Base-by-base conservation (phyloP, 2,113 vertebrate species). In the Orcinus orca region DNA sequence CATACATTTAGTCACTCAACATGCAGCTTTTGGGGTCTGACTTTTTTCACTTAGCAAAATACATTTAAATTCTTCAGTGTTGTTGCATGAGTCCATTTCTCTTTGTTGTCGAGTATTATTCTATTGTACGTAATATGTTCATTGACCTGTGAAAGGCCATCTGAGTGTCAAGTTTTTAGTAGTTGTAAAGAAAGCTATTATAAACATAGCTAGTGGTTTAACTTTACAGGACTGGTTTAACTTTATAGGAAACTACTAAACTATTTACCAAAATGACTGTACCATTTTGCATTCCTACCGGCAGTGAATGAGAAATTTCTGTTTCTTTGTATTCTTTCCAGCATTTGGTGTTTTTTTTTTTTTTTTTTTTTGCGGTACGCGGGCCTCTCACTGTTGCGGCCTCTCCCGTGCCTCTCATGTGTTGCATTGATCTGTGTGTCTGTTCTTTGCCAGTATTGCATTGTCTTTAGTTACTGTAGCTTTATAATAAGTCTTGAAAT, bases 11-110 rank as follows among this genome's bases (percentile, higher is more conserved):
- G 62, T 58, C 68, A 71, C 63, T 60, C 15, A 80, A 21, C 71
- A 81, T 44, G 36, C n/a, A 93, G 29, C 38, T n/a, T 77, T 89
- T 84, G 77, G 18, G 13, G 9, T 68, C 38, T 68, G 44, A 29
- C 23, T 41, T 77, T 93, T 84, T 96, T 76, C 85, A 83, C 36
- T 67, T 83, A 77, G 26, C 76, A 82, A 88, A 82, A 74, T 73
- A 47, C 8, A 33, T 58, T 89, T 44, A 73, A 67, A 74, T 60
- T 81, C 41, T 71, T 79, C 41, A 47, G 33, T 73, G 41, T 71
- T 29, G 38, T 73, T 53, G 20, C 15, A 58, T n/a, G 36, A 70
- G 15, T 41, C 23, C 65, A 71, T 31, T 65, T 62, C 15, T 65
- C 55, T 65, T 93, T 83, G 83, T 88, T 95, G 83, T 60, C 81